Conservation (phyloP, 2,888 invertebrate species). For the Mesodorylaimus sp. region DNA sequence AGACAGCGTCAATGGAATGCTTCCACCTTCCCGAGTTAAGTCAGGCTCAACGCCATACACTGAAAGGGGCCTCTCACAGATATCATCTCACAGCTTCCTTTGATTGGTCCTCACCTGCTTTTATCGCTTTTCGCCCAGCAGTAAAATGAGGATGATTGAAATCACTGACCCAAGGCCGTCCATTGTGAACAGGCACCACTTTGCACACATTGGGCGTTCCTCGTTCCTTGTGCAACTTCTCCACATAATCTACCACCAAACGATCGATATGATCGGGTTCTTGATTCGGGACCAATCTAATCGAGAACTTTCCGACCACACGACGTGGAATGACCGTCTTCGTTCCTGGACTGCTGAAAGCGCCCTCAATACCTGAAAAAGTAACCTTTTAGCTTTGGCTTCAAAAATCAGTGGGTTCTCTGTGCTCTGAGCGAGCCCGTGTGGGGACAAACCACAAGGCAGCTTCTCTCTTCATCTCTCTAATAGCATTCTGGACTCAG, state of each 20-base stretch:
- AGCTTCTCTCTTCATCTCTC: too few species aligned
- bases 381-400: not conserved
- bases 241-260: conserved; percentile 55
- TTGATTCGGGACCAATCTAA: conserved; percentile 87
- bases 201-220: conserved; percentile 45
- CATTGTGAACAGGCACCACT: conserved; percentile 46
- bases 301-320: conserved; percentile 88
- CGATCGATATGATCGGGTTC: conserved; percentile 60
- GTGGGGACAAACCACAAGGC: too few species aligned
- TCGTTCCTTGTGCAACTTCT: conserved; percentile 56
- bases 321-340: conserved; percentile 71
- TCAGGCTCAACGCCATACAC: conserved; percentile 81
- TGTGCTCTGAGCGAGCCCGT: too few species aligned
- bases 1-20: conserved; percentile 85
- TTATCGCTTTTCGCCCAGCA: conserved; percentile 48
- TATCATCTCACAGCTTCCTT: too few species aligned
- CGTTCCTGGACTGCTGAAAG: conserved; percentile 73
- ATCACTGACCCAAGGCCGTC: conserved; percentile 78
- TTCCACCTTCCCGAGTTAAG: conserved; percentile 87
- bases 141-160: conserved; percentile 75
- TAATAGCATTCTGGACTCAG: too few species aligned
- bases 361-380: conserved; percentile 56
- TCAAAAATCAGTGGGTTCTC: not conserved
- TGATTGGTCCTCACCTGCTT: conserved; percentile 28
- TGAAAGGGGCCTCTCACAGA: too few species aligned